A percentile compares a stretch with the other conserved stretches of the same genome.
phyloP scores from a whole-genome alignment of 1,140 invertebrate species.

The Sitobion miscanthi region DNA sequence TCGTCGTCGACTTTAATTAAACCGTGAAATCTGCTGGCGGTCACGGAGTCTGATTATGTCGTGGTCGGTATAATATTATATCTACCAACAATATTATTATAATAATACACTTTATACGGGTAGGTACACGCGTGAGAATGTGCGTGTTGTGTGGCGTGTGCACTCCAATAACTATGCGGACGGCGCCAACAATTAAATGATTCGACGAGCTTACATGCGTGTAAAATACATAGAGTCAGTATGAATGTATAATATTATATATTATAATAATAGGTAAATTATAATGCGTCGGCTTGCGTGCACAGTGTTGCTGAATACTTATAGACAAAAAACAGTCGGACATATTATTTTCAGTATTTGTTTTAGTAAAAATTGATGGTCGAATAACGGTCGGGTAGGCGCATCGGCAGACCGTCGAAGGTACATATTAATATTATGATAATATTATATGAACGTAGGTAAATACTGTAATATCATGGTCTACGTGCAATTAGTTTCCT shows the following conservation, averaged over 20 bases:
- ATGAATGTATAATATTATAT: neutral
- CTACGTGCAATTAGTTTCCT: too few species aligned
- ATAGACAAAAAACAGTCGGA: neutral
- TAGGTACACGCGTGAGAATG: neutral
- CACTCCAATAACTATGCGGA: neutral
- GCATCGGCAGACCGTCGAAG: neutral
- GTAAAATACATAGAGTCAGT: neutral
- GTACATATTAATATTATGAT: too few species aligned
- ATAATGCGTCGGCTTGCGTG: neutral
- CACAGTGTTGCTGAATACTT: neutral
- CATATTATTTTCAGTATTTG: neutral
- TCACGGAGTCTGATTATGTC: neutral
- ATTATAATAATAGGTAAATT: neutral
- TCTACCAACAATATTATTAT: too few species aligned
- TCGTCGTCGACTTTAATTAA: neutral
- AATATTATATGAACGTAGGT: too few species aligned
- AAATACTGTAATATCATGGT: too few species aligned
- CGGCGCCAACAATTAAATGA: constrained; percentile 4
- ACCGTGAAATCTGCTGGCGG: neutral
- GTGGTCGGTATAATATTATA: neutral
- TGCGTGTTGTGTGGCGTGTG: neutral
- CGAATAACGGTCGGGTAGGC: neutral
- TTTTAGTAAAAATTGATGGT: neutral
- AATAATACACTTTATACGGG: too few species aligned
- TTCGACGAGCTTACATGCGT: neutral